Evolutionary conservation across 2,113 vertebrate genomes (phyloP), one percentile per base, ranked within the genome.

Genomic region (Atherinomorus stipes): DNA sequence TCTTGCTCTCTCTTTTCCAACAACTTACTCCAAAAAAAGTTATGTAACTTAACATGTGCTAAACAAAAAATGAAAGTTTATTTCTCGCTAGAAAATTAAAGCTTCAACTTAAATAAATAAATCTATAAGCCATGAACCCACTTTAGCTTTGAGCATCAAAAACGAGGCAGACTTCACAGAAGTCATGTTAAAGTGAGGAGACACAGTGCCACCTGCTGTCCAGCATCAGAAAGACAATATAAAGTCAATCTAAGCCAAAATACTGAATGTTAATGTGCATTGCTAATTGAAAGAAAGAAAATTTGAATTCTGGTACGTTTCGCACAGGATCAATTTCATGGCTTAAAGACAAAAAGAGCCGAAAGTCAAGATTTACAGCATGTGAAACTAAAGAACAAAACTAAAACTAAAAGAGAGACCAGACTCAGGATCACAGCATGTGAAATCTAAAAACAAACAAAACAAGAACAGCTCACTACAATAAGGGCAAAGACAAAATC

Each of bases 151-250:
- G 60, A 23, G 6, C 9, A 26, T 7, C 9, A 51, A 68, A 44
- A 65, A 74, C 52, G 60, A 54, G 50, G 37, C 11, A 44, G 54
- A 16, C 23, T 72, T 1, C 2, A 26, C 26, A 60, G n/a, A 26
- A 67, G 56, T 68, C 62, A 51, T 23, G n/a, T 13, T 71, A 65
- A 83, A 74, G 45, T 9, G 62, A 84, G 66, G 59, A 50, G 52
- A 82, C 87, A 91, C 85, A 89, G 70, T 88, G 89, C 88, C 90
- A 50, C 66, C 90, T 90, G 68, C 76, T 90, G 22, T 47, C 10
- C 0, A 25, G 64, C 22, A 15, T 38, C 2, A 34, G 18, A 4
- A 4, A 40, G 4, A 8, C 8, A 15, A 6, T 59, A 42, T 2
- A 69, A 75, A 82, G 63, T n/a, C 67, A 75, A 64, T 71, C 21